phyloP scores from a whole-genome alignment of 2,888 invertebrate species.

The Ophioninae sp. region DNA sequence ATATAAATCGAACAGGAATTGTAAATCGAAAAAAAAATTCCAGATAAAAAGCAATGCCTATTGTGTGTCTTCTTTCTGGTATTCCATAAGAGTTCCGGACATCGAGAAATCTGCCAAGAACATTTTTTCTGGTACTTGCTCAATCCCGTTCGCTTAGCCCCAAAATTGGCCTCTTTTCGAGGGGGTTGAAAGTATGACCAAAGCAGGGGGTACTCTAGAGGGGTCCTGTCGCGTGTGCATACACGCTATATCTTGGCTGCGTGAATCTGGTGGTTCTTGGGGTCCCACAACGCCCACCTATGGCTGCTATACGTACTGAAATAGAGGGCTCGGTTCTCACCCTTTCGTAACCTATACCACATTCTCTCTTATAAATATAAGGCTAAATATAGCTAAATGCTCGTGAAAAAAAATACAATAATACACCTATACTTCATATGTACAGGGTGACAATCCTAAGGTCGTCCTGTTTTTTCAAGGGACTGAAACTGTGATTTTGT shows the following conservation, averaged over 20 bases:
- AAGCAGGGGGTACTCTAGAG: slow-evolving; percentile 22
- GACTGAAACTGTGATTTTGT: neutral
- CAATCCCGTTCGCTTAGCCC: neutral
- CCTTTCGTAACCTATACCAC: slow-evolving; percentile 36
- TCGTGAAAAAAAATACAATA: slow-evolving; percentile 3
- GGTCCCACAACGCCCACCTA: slow-evolving; percentile 68
- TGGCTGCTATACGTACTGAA: slow-evolving; percentile 59
- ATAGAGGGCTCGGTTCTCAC: slow-evolving; percentile 36
- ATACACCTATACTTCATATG: slow-evolving; percentile 30
- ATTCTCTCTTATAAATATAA: slow-evolving; percentile 26
- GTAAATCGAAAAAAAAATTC: slow-evolving; percentile 23
- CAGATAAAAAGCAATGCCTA: neutral
- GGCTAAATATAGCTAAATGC: neutral
- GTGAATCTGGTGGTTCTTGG: slow-evolving; percentile 64
- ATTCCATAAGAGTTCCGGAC: slow-evolving; percentile 18
- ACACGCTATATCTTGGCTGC: slow-evolving; percentile 32
- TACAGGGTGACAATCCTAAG: neutral
- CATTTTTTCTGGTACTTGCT: slow-evolving; percentile 1
- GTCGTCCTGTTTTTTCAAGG: neutral
- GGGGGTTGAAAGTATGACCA: slow-evolving; percentile 9
- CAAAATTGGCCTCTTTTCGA: slow-evolving; percentile 7
- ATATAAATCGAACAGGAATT: neutral
- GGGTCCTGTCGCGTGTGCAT: slow-evolving; percentile 14
- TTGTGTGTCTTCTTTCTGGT: neutral
- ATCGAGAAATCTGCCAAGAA: slow-evolving; percentile 22